phyloP scores from a whole-genome alignment of 2,113 vertebrate species.

The Edolisoma coerulescens region DNA sequence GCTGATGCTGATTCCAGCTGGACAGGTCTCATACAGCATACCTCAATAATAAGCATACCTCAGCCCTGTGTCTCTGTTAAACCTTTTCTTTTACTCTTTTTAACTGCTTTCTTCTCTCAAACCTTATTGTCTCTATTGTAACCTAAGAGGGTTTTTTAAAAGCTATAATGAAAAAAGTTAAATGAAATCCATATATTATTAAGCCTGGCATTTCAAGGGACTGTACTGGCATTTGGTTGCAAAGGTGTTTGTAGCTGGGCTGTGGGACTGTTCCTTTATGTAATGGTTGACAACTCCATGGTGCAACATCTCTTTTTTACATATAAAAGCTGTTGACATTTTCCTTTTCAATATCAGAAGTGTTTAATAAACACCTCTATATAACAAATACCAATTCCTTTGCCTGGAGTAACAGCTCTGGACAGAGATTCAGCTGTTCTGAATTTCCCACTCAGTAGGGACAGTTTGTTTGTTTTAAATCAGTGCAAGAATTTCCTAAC shows the following conservation, averaged over 20 bases:
- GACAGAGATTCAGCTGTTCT: neutral
- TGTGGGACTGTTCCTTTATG: neutral
- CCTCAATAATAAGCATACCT: conserved; percentile 9
- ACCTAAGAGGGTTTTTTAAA: neutral
- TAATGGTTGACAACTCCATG: neutral
- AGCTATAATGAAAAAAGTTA: neutral
- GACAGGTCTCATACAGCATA: conserved; percentile 3
- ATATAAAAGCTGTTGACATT: neutral
- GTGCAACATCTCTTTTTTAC: neutral
- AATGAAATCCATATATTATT: neutral
- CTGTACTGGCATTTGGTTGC: neutral
- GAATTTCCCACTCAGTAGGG: neutral
- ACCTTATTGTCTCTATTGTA: neutral
- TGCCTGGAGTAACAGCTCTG: neutral
- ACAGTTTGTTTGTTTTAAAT: conserved; percentile 7
- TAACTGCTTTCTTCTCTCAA: neutral
- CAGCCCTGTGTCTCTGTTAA: neutral
- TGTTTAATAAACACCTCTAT: neutral
- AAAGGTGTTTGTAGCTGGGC: neutral
- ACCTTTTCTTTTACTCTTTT: neutral
- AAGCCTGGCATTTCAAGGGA: neutral
- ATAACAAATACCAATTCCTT: neutral
- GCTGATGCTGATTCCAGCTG: conserved; percentile 61
- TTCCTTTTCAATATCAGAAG: neutral
- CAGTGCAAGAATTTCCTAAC: neutral